A percentile compares a stretch with the other conserved stretches of the same genome.
These are phyloP conservation scores for Pandemis cinnamomeana DNA, from an alignment of 2,888 invertebrate species.

Conservation along the genomic window DNA sequence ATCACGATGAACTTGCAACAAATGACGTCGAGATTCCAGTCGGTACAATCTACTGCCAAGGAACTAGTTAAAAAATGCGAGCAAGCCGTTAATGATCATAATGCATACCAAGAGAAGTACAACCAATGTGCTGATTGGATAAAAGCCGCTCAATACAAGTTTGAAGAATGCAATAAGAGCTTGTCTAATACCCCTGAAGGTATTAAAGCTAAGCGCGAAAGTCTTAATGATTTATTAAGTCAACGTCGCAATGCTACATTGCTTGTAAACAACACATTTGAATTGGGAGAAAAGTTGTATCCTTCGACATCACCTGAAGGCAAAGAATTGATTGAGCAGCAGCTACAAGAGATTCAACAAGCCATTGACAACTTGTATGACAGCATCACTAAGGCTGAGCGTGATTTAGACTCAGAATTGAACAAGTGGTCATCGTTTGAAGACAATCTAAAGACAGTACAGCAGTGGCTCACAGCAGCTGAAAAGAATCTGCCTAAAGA, in stretches of 20 bases:
- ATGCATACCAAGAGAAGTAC: conserved; percentile 91
- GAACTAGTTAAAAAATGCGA: conserved; percentile 97
- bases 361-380: conserved; percentile 93
- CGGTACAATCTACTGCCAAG: conserved; percentile 94
- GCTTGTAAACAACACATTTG: conserved; percentile 92
- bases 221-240: conserved; percentile 88
- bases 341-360: conserved; percentile 93
- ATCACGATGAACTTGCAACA: conserved; percentile 95
- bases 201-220: conserved; percentile 87
- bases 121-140: conserved; percentile 93
- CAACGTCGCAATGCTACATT: conserved; percentile 90
- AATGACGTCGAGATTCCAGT: conserved; percentile 94
- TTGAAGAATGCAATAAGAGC: conserved; percentile 87
- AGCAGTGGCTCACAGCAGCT: conserved; percentile 90
- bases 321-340: conserved; percentile 92
- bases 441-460: conserved; percentile 91
- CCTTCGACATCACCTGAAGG: conserved; percentile 94
- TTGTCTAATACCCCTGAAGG: conserved; percentile 87
- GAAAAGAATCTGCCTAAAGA: conserved; percentile 91
- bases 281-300: conserved; percentile 94
- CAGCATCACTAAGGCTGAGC: conserved; percentile 89
- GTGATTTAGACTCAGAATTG: conserved; percentile 92
- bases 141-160: conserved; percentile 89
- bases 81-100: conserved; percentile 93
- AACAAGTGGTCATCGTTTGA: conserved; percentile 96